Evolutionary conservation across 1,140 invertebrate genomes (phyloP), one percentile per base, ranked within the genome.

Genomic region (Choristoneura fumiferana): DNA sequence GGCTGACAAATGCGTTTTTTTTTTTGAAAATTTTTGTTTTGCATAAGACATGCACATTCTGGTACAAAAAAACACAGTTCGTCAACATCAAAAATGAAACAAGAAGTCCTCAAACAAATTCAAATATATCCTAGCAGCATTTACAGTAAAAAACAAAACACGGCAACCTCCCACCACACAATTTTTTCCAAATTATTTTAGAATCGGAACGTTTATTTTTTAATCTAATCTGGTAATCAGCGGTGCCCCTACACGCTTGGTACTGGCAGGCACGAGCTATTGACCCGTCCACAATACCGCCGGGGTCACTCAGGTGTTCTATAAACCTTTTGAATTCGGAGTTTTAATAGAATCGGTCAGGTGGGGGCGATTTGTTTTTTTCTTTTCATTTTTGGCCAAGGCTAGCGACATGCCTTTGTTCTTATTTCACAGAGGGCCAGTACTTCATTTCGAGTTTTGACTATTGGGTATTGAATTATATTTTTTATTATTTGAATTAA

Each of bases 221-320:
- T 71, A 69, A 72, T 75, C 69, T 69, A 65, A 75, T 75, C 73
- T 72, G 65, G 69, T 57, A 69, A 75, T 70, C 72, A 65, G 60
- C 60, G 55, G 57, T 62, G 57, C 60, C 65, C 68, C 58, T 54
- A 63, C 57, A 65, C 63, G 71, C 64, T 56, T 63, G 78, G 75
- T 56, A 73, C 69, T 54, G 58, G 56, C 66, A 63, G 69, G 71
- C 65, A 78, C 77, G 58, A 66, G 57, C 57, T 80, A 80, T 80
- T 77, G 77, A 78, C 76, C 71, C 66, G 40, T 62, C 63, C 62
- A 58, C 62, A 58, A 43, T 57, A 57, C 60, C 58, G 58, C 60
- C 58, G 58, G 69, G 22, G 62, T 71, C 66, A 71, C 62, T 66
- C 61, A 56, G 57, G 57, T 69, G 43, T 49, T 49, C 43, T n/a